These are phyloP conservation scores for Pristionchus fissidentatus DNA, from an alignment of 2,888 invertebrate genomes.

Conservation along the genomic window DNA sequence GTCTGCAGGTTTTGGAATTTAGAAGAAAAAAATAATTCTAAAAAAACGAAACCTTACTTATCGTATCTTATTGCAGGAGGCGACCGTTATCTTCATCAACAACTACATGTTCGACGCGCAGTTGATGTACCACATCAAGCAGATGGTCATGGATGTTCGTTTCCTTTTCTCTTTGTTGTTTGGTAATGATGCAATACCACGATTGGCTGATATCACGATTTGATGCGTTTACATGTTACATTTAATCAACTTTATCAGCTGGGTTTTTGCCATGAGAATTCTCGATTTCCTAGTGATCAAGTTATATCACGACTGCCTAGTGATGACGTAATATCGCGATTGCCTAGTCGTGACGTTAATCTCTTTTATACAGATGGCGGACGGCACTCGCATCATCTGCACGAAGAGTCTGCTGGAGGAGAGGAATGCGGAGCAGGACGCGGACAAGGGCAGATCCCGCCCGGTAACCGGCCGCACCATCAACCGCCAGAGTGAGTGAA, in stretches of 20 bases:
- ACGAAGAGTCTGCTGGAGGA: conserved; percentile 83
- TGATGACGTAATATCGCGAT: too few relatives aligned
- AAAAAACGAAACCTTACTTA: neutral
- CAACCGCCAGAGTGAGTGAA: conserved; percentile 7
- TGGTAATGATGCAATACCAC: too few relatives aligned
- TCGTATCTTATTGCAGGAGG: conserved; percentile 57
- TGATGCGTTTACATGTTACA: neutral
- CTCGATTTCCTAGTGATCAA: too few relatives aligned
- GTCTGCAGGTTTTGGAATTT: neutral
- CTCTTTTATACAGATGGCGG: conserved; percentile 72
- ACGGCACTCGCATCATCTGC: conserved; percentile 91
- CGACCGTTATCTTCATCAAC: conserved; percentile 93
- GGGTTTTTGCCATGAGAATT: too few relatives aligned
- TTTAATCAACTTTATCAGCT: too few relatives aligned
- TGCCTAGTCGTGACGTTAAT: too few relatives aligned
- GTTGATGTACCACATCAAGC: conserved; percentile 86
- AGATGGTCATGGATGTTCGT: neutral
- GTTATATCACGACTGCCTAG: too few relatives aligned
- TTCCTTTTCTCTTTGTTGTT: too few relatives aligned
- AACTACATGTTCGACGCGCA: conserved; percentile 99
- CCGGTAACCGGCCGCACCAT: neutral
- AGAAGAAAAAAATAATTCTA: neutral
- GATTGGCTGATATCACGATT: neutral
- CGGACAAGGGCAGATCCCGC: neutral
- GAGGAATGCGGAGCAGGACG: neutral